Base-by-base conservation (phyloP, 2,113 vertebrate genomes). In the Petrocephalus zakoni region DNA sequence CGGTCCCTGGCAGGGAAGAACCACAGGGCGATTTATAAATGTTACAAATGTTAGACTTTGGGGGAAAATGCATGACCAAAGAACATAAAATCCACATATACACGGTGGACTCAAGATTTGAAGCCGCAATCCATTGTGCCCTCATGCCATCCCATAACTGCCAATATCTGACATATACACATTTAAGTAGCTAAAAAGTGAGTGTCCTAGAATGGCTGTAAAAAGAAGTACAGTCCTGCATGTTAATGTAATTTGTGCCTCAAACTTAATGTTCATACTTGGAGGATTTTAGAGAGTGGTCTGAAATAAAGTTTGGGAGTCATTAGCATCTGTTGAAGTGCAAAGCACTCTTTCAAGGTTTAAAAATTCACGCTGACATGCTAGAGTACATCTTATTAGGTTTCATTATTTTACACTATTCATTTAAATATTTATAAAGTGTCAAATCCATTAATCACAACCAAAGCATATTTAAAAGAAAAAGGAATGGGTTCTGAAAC, bases 401-500 rank as follows among this genome's bases (percentile, higher is more conserved):
- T 85, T 85, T 53, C 22, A 52, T 85, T 15, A 85, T 56, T 86
- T 55, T 37, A 86, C 11, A 22, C 8, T 19, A 86, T 25, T 49
- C 5, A 29, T 85, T 51, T 29, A 78, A 34, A 49, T 55, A 86
- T 19, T 56, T n/a, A 37, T 6, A 37, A 86, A 17, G 51, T 25
- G 2, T 29, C 84, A 55, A 37, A 37, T 86, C 25, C 52, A 86
- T 29, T 55, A 34, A 55, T 85, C 47, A 46, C 55, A 42, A n/a
- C 7, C 55, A 5, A 22, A 55, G 8, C 47, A 56, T 29, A 55
- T 47, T 17, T 19, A 46, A 56, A 84, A 68, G 64, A 56, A 34
- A 84, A 75, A 85, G 89, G 88, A 37, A 29, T 37, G 82, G 86
- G 90, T 86, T 89, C 85, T 88, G 61, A 86, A 90, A 91, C 90